Base-by-base conservation (phyloP, 2,888 invertebrate genomes). In the Philereme vetulata region DNA sequence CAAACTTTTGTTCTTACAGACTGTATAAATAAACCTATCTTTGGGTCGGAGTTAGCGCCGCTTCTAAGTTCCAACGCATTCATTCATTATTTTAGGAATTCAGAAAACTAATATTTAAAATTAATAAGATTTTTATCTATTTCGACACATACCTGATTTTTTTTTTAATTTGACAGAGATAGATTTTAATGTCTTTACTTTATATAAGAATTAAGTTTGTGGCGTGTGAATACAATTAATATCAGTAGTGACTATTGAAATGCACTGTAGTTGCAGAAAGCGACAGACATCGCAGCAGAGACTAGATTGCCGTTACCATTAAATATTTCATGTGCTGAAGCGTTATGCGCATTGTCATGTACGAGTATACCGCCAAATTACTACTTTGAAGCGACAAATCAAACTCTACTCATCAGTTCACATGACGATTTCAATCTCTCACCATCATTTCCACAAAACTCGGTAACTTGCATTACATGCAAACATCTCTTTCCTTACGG, bases 361-460 rank as follows among this genome's bases (percentile, higher is more conserved):
- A 21, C 21, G 21, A 21, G 21, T 21, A 70, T 81, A 83, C 78
- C 80, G 87, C 88, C 88, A 88, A 89, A 82, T 74, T 68, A 76
- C 90, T 90, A 90, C 90, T 76, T 67, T 63, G 47, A 89, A 90
- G 89, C 89, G 74, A 77, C 75, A 82, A 76, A 69, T 77, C 72
- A 73, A 75, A 72, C 78, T 75, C 85, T 84, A 82, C 85, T 77
- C 63, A 68, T 76, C 65, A 75, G 71, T 73, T 70, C 78, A 78
- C 74, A 79, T 75, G 72, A 76, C 73, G 68, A 67, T 72, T 74
- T 70, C 69, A 58, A 75, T 65, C 72, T 70, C 74, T 77, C 78
- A 79, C 75, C 76, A 77, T 68, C 72, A 70, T 35, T 8, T 74
- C 72, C 80, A 81, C 76, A 79, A 68, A 71, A 79, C 67, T 76